Evolutionary conservation across 2,113 vertebrate genomes (phyloP).

Genomic region (Melozone crissalis): DNA sequence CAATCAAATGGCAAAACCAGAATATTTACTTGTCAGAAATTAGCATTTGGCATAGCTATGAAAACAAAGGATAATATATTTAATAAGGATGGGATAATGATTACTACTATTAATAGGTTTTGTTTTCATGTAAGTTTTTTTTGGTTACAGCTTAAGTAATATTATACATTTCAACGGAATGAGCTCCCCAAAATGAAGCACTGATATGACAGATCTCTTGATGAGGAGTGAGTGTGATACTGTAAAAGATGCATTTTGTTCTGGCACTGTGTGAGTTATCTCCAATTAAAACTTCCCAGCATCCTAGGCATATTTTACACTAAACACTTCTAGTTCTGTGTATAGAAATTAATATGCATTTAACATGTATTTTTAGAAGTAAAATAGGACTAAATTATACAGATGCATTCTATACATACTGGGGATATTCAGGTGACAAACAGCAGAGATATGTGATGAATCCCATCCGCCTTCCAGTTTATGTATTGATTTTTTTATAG

Average conservation of each 20-base stretch:
- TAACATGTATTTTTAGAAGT: neutral
- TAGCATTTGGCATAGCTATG: neutral
- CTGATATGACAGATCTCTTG: neutral
- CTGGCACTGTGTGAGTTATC: neutral
- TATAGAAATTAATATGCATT: neutral
- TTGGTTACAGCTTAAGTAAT: neutral
- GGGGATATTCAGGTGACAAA: conserved; percentile 25
- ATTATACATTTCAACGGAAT: neutral
- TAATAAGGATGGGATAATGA: neutral
- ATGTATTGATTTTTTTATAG: conserved; percentile 8
- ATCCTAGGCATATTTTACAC: neutral
- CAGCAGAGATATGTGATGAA: neutral
- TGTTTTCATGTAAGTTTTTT: neutral
- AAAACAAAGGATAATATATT: neutral
- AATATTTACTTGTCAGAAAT: neutral
- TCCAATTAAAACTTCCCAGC: neutral
- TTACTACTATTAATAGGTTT: neutral
- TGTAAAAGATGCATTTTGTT: neutral
- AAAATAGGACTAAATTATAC: neutral
- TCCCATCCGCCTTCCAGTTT: neutral
- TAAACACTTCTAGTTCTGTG: neutral
- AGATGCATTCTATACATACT: neutral
- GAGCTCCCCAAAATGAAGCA: neutral
- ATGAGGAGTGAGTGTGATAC: neutral
- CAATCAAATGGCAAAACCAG: neutral